These are phyloP conservation scores for Smittia sp. DNA, from an alignment of 2,888 invertebrate species.

Conservation along the genomic window DNA sequence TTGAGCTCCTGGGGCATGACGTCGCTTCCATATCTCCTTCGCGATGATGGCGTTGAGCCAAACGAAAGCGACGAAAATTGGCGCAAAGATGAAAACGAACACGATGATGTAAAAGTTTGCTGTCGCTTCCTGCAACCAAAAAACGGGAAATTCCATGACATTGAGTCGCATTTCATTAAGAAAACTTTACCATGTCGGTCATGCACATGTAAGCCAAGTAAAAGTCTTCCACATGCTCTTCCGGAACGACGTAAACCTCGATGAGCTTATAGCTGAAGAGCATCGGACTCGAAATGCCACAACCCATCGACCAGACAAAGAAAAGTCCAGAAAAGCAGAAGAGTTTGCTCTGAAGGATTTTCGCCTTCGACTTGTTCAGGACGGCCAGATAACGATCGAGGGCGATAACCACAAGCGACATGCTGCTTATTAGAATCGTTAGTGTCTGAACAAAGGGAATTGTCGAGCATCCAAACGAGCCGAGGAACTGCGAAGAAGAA, in stretches of 20 bases:
- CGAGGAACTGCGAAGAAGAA: slow-evolving; percentile 1
- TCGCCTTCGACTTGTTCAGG: background rate
- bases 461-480: background rate
- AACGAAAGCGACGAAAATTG: slow-evolving; percentile 55
- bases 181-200: slow-evolving; percentile 26
- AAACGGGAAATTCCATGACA: background rate
- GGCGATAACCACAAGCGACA: slow-evolving; percentile 54
- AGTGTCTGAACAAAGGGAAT: slow-evolving; percentile 55
- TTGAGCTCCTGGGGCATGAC: slow-evolving; percentile 46
- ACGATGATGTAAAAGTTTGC: slow-evolving; percentile 45
- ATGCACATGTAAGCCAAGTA: slow-evolving; percentile 5
- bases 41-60: slow-evolving; percentile 57
- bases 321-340: background rate
- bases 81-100: slow-evolving; percentile 54
- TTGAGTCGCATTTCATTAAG: background rate
- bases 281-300: slow-evolving; percentile 20
- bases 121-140: slow-evolving; percentile 10
- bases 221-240: slow-evolving; percentile 6
- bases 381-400: slow-evolving; percentile 34
- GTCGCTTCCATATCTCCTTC: slow-evolving; percentile 55
- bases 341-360: background rate
- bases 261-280: slow-evolving; percentile 7
- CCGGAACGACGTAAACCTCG: slow-evolving; percentile 20
- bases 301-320: slow-evolving; percentile 9
- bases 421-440: slow-evolving; percentile 56